Evolutionary conservation across 2,797 vertebrate species (phyloP), one percentile per base, ranked within the genome.

Genomic region (Australoheros facetus): DNA sequence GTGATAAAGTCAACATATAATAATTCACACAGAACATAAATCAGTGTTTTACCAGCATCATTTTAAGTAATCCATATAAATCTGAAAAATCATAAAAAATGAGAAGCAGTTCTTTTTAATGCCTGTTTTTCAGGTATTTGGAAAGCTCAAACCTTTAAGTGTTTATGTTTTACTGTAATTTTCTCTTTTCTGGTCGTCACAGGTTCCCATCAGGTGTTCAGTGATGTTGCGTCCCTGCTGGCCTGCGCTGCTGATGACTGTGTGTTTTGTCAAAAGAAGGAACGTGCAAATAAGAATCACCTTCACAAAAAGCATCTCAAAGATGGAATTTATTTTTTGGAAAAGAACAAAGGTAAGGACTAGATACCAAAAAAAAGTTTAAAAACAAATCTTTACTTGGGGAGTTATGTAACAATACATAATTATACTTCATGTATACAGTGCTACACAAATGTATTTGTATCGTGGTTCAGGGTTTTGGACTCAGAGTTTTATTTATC

Each of bases 141-240:
- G 14, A 64, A 26, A 23, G 13, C 3, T 42, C 8, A 42, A 23
- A 16, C 13, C 11, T 62, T 62, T 62, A 4, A 16, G 37, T 0
- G 0, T 30, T 45, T 56, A 58, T 3, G 28, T 57, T 73, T 19
- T 21, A 0, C n/a, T n/a, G 37, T 13, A 7, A 73, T 73, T 48
- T 73, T 53, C 0, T 59, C 0, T 0, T 51, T 74, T 53, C n/a
- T 59, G 10, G 34, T 53, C 28, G 8, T 53, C 4, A 53, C 57
- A 74, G 73, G 28, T 37, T 32, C 56, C 53, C 73, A 60, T 53
- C 28, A 12, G 13, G 14, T 53, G 30, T 60, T 75, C 32, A 62
- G 13, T 9, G 58, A 75, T 54, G 48, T 28, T 5, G 48, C 30
- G 2, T 54, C 58, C 13, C 34, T 75, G 14, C 26, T 75, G 73